Base-by-base conservation (phyloP, 2,113 vertebrate genomes). In the Euleptes europaea region DNA sequence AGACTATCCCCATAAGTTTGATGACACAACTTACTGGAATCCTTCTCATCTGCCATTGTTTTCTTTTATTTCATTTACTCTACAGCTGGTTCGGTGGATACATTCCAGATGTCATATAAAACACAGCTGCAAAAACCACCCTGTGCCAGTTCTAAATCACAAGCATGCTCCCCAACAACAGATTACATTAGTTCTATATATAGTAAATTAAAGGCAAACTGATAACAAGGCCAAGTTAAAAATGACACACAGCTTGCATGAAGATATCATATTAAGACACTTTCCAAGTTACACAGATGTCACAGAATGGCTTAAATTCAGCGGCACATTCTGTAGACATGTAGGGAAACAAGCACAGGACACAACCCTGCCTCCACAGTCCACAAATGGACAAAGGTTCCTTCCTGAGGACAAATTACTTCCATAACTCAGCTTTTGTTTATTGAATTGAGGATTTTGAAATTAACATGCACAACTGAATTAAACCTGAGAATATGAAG, bases 41-140 rank as follows among this genome's bases (percentile, higher is more conserved):
- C 42, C 54, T 82, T 88, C 86, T 93, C 87, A 91, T 90, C 86
- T 91, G 80, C 83, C 87, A 74, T 87, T 90, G 84, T 69, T 57
- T 47, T 89, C 78, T 91, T 90, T 91, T 88, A 89, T 92, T 92
- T 80, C 82, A 75, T 86, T 84, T 92, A 93, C 85, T 60, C 86
- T 90, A 90, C 93, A 95, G 90, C 83, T 94, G 91, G 85, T 79
- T 89, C 86, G 0, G 1, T 90, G 86, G 80, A 94, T 91, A 44
- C 82, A 90, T 91, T 89, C 92, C 93, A 94, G 93, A 93, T 93
- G 92, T 93, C 89, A 88, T 80, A 87, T 90, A 92, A 92, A 94
- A 65, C 86, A 87, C 90, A 94, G 90, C 93, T 92, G 91, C 88
- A 93, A 91, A 90, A 91, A 89, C 69, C 65, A 54, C 73, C 60